Evolutionary conservation across 2,888 invertebrate genomes (phyloP).

Genomic region (Asteroscopus sphinx): DNA sequence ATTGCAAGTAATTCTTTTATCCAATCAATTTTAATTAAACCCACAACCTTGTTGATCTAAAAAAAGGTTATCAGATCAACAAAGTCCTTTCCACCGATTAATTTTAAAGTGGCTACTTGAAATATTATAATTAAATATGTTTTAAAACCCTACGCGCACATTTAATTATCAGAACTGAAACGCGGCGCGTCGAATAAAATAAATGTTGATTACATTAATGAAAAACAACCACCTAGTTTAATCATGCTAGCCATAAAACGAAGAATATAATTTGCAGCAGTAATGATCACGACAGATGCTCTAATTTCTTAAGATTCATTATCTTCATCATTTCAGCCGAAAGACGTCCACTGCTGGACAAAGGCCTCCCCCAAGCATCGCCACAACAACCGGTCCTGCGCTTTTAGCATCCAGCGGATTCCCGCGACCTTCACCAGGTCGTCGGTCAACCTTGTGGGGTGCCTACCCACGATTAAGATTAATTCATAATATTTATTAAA

Average conservation of each 20-base stretch:
- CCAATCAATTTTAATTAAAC: no score
- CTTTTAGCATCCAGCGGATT: no score
- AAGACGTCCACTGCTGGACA: no score
- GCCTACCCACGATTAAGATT: no score
- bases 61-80: no score
- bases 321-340: no score
- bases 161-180: conserved; percentile 29
- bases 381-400: no score
- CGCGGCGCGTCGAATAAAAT: conserved; percentile 34
- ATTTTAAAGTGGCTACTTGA: conserved; percentile 19
- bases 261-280: conserved; percentile 12
- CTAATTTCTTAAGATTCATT: conserved; percentile 31
- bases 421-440: no score
- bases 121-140: conserved; percentile 20
- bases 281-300: conserved; percentile 36
- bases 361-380: no score
- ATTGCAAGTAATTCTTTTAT: no score
- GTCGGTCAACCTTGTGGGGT: no score
- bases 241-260: conserved; percentile 33
- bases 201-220: conserved; percentile 39
- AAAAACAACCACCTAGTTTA: conserved; percentile 38
- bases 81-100: conserved; percentile 10
- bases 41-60: no score
- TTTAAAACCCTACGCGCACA: conserved; percentile 22
- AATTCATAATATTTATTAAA: conserved; percentile 31